These are phyloP conservation scores for Saccopteryx leptura DNA, from an alignment of 2,113 vertebrate species.

Conservation along the genomic window DNA sequence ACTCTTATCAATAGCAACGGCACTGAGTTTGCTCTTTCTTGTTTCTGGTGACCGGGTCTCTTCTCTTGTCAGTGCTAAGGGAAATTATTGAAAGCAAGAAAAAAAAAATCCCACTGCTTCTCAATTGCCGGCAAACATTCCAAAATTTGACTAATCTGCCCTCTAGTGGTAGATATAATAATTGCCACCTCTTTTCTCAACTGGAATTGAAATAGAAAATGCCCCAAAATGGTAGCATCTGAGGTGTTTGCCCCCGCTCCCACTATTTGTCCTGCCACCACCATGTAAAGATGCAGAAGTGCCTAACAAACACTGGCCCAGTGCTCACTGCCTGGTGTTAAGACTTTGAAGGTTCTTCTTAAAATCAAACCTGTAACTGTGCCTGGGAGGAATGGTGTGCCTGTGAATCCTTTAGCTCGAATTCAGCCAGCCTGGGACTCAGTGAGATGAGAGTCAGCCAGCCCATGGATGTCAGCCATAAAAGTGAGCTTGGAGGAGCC, in stretches of 20 bases:
- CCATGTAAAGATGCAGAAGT: neutral
- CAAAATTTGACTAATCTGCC: conserved; percentile 55
- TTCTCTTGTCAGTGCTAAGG: neutral
- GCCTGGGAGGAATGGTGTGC: neutral
- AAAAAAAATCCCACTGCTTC: neutral
- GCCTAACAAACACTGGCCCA: neutral
- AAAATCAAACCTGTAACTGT: neutral
- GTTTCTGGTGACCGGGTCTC: neutral
- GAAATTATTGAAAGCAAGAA: neutral
- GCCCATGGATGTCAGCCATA: neutral
- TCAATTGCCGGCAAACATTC: neutral
- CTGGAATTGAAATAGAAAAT: neutral
- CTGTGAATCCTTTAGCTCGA: neutral
- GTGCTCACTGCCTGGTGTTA: neutral
- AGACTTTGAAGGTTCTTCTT: neutral
- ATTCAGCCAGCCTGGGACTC: neutral
- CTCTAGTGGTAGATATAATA: conserved; percentile 56
- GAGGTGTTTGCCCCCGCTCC: neutral
- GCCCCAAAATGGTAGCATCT: neutral
- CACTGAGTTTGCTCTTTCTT: neutral
- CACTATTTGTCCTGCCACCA: neutral
- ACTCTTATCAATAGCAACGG: neutral
- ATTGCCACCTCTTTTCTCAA: neutral
- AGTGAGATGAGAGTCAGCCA: neutral
- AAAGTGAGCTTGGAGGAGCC: neutral